A percentile compares a stretch with the other conserved stretches of the same genome.
These are phyloP conservation scores for Diplosoma virens DNA, from an alignment of 23 tunicate species.

Conservation along the genomic window DNA sequence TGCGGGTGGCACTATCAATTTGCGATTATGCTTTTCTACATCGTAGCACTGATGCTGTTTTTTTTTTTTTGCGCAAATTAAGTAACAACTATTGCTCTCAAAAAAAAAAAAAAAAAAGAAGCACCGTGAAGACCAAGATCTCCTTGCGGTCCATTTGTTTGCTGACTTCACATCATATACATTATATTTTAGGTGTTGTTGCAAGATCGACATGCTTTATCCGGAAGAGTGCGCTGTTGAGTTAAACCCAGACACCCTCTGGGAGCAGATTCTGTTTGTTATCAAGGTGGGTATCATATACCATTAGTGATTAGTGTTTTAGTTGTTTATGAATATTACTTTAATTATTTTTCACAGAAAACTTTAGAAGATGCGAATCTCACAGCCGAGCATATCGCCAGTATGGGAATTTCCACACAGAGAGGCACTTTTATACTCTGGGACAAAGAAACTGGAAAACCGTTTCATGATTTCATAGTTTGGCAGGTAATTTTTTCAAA, in stretches of 20 bases:
- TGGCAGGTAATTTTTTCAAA: constrained; percentile 73
- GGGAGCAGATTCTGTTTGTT: constrained; percentile 68
- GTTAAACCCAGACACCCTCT: constrained; percentile 72
- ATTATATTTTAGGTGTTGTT: neutral
- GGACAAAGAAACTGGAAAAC: constrained; percentile 78
- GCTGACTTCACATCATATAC: too few species aligned
- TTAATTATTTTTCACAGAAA: constrained; percentile 7
- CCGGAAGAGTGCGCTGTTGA: constrained; percentile 85
- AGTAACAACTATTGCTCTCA: too few species aligned
- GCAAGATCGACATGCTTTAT: constrained; percentile 6
- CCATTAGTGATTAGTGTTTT: neutral
- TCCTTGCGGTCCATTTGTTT: too few species aligned
- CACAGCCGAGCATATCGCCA: constrained; percentile 42
- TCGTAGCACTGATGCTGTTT: too few species aligned
- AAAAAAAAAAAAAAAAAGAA: too few species aligned
- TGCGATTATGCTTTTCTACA: too few species aligned
- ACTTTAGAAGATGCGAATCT: constrained; percentile 23
- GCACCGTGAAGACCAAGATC: too few species aligned
- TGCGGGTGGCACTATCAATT: too few species aligned
- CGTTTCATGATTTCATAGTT: constrained; percentile 74
- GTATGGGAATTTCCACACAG: constrained; percentile 88
- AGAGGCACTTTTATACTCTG: constrained; percentile 74
- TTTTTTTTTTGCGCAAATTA: too few species aligned
- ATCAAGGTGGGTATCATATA: constrained; percentile 29
- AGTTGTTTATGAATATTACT: neutral